Percentiles rank a stretch among this genome's conserved stretches.
Conservation (phyloP, 2,888 invertebrate genomes). For the Euproctis similis region DNA sequence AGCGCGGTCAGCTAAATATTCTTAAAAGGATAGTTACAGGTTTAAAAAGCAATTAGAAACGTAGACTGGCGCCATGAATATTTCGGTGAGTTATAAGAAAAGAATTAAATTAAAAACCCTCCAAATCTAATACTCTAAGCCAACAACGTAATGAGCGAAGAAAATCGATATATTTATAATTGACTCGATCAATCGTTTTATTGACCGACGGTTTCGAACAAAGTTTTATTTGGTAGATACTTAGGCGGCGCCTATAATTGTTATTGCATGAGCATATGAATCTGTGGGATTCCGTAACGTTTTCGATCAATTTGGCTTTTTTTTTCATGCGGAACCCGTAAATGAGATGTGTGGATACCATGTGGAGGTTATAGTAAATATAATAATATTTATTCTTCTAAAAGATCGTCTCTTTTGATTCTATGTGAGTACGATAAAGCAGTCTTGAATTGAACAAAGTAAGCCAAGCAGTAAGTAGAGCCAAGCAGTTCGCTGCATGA, state of each 20-base stretch:
- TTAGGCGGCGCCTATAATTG: slow-evolving; percentile 46
- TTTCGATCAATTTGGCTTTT: too few relatives aligned
- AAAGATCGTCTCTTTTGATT: too few relatives aligned
- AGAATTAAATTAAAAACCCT: background rate
- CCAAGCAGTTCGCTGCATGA: too few relatives aligned
- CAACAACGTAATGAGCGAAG: slow-evolving; percentile 7
- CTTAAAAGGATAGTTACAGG: too few relatives aligned
- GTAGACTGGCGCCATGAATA: slow-evolving; percentile 5
- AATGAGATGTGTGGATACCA: too few relatives aligned
- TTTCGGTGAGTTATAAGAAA: slow-evolving; percentile 5
- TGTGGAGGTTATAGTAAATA: too few relatives aligned
- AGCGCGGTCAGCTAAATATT: too few relatives aligned
- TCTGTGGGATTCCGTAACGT: slow-evolving; percentile 15
- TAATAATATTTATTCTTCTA: too few relatives aligned
- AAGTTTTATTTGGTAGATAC: slow-evolving; percentile 28
- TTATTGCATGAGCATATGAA: slow-evolving; percentile 41
- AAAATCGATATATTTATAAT: slow-evolving; percentile 12
- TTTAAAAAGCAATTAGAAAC: background rate
- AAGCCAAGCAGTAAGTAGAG: too few relatives aligned
- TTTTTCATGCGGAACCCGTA: slow-evolving; percentile 2
- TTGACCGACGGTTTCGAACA: slow-evolving; percentile 34
- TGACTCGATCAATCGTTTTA: slow-evolving; percentile 33
- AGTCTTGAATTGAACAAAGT: too few relatives aligned
- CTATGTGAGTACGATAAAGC: too few relatives aligned
- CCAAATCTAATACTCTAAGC: slow-evolving; percentile 4